Percentiles rank a stretch among this genome's conserved stretches.
Evolutionary conservation across 2,888 invertebrate genomes (phyloP).

Genomic region (Capitulum mitella): DNA sequence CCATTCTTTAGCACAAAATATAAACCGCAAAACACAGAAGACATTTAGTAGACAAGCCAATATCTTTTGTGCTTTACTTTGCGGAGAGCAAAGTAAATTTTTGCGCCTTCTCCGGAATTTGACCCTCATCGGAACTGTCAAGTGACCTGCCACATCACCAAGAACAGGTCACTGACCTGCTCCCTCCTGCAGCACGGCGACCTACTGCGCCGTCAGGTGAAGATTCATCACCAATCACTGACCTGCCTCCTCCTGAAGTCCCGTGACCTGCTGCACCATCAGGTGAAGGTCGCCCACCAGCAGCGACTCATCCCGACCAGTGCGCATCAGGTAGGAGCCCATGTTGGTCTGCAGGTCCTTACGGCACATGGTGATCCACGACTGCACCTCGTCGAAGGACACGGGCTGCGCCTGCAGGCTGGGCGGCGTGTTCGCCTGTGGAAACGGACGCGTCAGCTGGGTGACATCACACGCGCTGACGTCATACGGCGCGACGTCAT

Average conservation of each 20-base stretch:
- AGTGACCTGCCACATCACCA: constrained; percentile 28
- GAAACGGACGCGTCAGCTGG: not conserved
- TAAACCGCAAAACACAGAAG: too few species aligned
- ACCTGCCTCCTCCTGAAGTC: not conserved
- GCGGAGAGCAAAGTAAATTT: too few species aligned
- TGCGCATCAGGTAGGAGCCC: constrained; percentile 78
- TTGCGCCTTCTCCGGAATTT: too few species aligned
- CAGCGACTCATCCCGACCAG: constrained; percentile 74
- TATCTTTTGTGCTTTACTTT: too few species aligned
- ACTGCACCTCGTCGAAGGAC: constrained; percentile 74
- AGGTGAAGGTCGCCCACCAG: constrained; percentile 40
- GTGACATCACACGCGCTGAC: not conserved
- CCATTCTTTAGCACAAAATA: too few species aligned
- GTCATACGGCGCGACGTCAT: not conserved
- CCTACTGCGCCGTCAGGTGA: constrained; percentile 34
- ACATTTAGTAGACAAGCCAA: too few species aligned
- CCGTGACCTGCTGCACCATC: constrained; percentile 28
- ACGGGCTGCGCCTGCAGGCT: constrained; percentile 44
- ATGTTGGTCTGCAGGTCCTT: constrained; percentile 81
- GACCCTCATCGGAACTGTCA: too few species aligned
- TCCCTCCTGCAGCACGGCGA: not conserved
- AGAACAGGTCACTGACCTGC: constrained; percentile 23
- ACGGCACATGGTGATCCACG: constrained; percentile 81
- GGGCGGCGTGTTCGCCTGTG: constrained; percentile 40
- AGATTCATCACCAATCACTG: constrained; percentile 30